phyloP scores from a whole-genome alignment of 2,888 invertebrate genomes.

The Acanthosoma haemorrhoidale region DNA sequence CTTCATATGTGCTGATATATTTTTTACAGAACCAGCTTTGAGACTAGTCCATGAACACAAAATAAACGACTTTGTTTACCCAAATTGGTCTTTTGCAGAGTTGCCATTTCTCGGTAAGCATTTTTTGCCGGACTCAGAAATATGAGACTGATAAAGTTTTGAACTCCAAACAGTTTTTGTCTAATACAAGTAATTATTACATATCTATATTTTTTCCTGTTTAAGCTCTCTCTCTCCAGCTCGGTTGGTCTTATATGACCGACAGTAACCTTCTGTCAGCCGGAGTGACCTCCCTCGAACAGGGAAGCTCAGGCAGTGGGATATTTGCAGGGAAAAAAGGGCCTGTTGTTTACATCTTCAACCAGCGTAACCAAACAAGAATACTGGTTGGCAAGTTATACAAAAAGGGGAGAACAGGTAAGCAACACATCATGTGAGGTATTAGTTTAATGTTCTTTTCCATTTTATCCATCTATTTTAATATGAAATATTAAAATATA shows the following conservation, averaged over 20 bases:
- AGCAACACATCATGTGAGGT: no score
- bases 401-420: background rate
- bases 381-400: background rate
- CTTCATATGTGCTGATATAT: background rate
- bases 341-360: background rate
- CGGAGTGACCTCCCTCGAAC: conserved; percentile 48
- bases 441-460: no score
- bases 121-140: no score
- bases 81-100: background rate
- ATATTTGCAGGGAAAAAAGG: conserved; percentile 48
- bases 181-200: no score
- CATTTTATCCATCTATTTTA: no score
- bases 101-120: no score
- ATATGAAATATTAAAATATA: no score
- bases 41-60: background rate
- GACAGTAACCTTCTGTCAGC: conserved; percentile 51
- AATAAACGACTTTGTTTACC: background rate
- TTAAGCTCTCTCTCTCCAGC: conserved; percentile 44
- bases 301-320: conserved; percentile 50
- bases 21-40: background rate
- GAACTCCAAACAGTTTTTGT: no score
- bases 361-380: background rate
- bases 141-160: no score
- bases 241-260: conserved; percentile 49
- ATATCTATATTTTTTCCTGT: background rate